These are phyloP conservation scores for Heliocidaris tuberculata DNA, from an alignment of 35 echinoderm and acorn worm species.

Conservation along the genomic window DNA sequence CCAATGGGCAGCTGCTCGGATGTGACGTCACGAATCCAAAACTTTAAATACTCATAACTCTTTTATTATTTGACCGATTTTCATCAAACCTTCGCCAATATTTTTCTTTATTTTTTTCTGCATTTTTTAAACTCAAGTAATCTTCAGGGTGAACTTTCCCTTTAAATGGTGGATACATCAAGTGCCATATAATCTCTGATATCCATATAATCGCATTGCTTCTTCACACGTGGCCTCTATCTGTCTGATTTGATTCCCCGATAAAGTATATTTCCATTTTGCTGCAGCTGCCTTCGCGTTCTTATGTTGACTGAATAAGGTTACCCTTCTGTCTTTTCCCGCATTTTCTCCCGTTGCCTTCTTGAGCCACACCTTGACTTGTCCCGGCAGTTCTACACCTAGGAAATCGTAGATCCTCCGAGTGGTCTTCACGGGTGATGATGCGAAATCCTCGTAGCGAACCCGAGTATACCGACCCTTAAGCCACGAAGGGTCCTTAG, in stretches of 20 bases:
- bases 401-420: neutral
- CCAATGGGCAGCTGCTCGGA: no score
- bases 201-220: neutral
- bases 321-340: neutral
- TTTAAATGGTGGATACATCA: no score
- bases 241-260: neutral
- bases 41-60: no score
- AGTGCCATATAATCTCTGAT: neutral
- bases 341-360: neutral
- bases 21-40: no score
- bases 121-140: no score
- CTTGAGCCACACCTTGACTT: neutral
- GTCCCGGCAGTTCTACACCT: neutral
- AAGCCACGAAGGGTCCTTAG: neutral
- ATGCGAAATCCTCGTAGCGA: constrained; percentile 20
- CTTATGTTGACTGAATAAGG: neutral
- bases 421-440: neutral
- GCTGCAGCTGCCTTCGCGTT: neutral
- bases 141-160: no score
- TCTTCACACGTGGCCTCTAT: neutral
- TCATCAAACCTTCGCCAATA: no score
- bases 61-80: no score
- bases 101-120: no score
- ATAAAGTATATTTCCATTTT: neutral
- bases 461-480: neutral